Evolutionary conservation across 2,113 vertebrate species (phyloP).

Genomic region (Melanerpes aurifrons): DNA sequence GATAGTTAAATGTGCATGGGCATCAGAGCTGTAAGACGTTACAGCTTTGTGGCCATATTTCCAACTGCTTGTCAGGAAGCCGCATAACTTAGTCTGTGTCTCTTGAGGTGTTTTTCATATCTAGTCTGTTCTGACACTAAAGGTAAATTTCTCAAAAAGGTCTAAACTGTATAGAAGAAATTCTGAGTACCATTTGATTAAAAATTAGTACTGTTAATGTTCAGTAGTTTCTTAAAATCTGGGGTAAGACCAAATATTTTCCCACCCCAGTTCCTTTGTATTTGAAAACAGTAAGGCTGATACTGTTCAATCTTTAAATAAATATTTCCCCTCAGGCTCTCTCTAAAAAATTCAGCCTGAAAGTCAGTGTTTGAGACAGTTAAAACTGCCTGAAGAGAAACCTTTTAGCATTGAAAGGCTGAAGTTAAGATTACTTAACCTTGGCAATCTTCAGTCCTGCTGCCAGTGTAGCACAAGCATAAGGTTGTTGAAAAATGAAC

Average conservation of each 20-base stretch:
- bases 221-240: neutral
- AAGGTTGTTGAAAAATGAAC: neutral
- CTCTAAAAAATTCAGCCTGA: neutral
- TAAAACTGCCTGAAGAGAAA: neutral
- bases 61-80: neutral
- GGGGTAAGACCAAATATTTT: neutral
- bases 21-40: neutral
- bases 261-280: neutral
- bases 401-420: neutral
- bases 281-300: neutral
- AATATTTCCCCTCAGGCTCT: neutral
- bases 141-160: neutral
- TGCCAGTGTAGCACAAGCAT: neutral
- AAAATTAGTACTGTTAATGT: neutral
- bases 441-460: neutral
- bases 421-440: neutral
- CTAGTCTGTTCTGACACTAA: neutral
- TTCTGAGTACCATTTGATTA: neutral
- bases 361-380: neutral
- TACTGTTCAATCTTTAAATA: neutral
- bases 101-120: neutral
- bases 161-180: neutral
- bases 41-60: fast-evolving
- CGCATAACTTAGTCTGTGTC: neutral
- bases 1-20: neutral